phyloP scores from a whole-genome alignment of 2,797 vertebrate species.

The Notamacropus eugenii region DNA sequence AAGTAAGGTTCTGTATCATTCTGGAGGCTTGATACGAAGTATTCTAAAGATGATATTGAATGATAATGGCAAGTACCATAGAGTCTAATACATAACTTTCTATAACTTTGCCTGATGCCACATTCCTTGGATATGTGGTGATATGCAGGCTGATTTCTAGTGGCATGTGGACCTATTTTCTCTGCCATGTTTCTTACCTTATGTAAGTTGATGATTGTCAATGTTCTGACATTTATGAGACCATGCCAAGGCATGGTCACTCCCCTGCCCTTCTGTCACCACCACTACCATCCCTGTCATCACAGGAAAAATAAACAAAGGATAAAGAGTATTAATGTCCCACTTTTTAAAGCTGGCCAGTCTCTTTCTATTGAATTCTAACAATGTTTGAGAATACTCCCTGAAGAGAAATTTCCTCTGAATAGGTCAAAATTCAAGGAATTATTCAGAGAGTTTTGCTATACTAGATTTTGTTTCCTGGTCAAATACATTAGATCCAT shows the following conservation, averaged over 20 bases:
- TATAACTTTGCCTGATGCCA: not conserved
- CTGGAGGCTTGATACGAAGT: not conserved
- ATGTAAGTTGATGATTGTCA: not conserved
- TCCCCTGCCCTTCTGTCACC: not conserved
- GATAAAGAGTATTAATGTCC: not conserved
- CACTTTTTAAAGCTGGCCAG: not conserved
- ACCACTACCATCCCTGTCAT: not conserved
- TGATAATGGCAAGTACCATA: not conserved
- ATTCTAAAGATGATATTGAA: not conserved
- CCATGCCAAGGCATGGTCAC: not conserved
- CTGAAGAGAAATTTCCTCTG: slow-evolving; percentile 23
- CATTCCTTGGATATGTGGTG: not conserved
- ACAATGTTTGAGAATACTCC: slow-evolving; percentile 1
- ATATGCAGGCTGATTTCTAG: not conserved
- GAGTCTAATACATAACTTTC: not conserved
- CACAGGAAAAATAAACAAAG: not conserved
- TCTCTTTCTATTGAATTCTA: not conserved
- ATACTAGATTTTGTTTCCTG: slow-evolving; percentile 1
- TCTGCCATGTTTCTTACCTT: not conserved
- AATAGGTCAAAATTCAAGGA: not conserved
- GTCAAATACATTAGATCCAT: slow-evolving; percentile 18
- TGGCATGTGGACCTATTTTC: not conserved
- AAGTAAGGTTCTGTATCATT: not conserved
- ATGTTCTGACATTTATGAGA: not conserved
- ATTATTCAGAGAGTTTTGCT: not conserved